Base-by-base conservation (phyloP, 2,888 invertebrate genomes). In the Dermolepida albohirtum region DNA sequence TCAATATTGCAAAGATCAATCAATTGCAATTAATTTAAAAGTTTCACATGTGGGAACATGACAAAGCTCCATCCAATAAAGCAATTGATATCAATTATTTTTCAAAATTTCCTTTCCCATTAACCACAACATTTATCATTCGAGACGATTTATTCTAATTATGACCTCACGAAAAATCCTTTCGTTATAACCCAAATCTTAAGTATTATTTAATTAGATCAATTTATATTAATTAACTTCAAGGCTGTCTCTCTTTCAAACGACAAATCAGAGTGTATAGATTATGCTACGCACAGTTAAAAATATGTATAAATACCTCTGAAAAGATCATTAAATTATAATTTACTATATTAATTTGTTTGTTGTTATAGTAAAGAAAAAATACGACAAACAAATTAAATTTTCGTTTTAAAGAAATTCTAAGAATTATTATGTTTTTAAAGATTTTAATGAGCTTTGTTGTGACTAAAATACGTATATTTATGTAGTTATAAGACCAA, bases 201-300 rank as follows among this genome's bases (percentile, higher is more conserved):
- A 64, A 64, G 54, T 51, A 54, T 29, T 52, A 54, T 64, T 64
- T 14, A 64, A 64, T 64, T 64, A 64, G 64, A 27, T 39, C 64
- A 64, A 64, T 64, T 64, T 50, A 64, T 64, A 54, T 44, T 41
- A 64, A 64, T 54, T 34, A 44, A 29, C 29, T 39, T 43, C 64
- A 64, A 64, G 64, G 64, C 44, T 64, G 54, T 64, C 52, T 40
- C 14, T 50, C 27, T 16, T 34, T 34, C 6, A 34, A 34, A 34
- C 34, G 34, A 40, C 16, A 62, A 47, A 49, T 62, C 39, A 16
- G 34, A 34, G 6, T 22, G 22, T 34, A 6, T 10, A 34, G 34
- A 34, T 34, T 34, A 62, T 16, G 34, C 44, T 47, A 49, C 14
- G 43, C 22, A 27, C 16, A 22, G 8, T 47, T 62, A 62, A 39